Evolutionary conservation across 2,888 invertebrate species (phyloP).

Genomic region (Epirrhoe tristata): DNA sequence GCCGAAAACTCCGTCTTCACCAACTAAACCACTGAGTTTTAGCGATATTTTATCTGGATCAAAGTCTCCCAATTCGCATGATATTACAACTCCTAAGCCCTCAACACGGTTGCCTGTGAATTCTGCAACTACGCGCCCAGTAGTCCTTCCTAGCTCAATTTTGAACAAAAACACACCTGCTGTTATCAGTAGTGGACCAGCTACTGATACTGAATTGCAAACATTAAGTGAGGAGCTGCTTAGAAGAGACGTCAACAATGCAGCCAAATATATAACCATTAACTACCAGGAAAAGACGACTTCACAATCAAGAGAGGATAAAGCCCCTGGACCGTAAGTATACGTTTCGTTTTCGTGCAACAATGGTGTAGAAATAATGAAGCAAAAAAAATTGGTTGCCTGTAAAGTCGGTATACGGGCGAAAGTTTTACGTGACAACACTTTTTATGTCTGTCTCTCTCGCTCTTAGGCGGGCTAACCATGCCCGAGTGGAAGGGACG

Average conservation of each 20-base stretch:
- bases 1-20: slow-evolving; percentile 45
- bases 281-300: slow-evolving; percentile 91
- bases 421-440: too few species aligned
- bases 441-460: too few species aligned
- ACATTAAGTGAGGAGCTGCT: slow-evolving; percentile 90
- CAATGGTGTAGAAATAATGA: neutral
- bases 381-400: too few species aligned
- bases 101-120: slow-evolving; percentile 46
- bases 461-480: too few species aligned
- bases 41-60: slow-evolving; percentile 66
- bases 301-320: slow-evolving; percentile 88
- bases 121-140: slow-evolving; percentile 50
- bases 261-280: slow-evolving; percentile 88
- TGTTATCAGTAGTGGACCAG: slow-evolving; percentile 51
- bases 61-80: slow-evolving; percentile 51
- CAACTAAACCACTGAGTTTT: slow-evolving; percentile 65
- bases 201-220: slow-evolving; percentile 87
- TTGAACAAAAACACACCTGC: slow-evolving; percentile 66
- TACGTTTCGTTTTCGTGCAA: neutral
- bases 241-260: slow-evolving; percentile 90
- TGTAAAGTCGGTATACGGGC: too few species aligned
- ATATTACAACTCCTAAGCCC: slow-evolving; percentile 52
- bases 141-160: slow-evolving; percentile 75
- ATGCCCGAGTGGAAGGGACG: too few species aligned
- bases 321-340: slow-evolving; percentile 91